phyloP scores from a whole-genome alignment of 2,113 vertebrate species.

The Syngnathoides biaculeatus region DNA sequence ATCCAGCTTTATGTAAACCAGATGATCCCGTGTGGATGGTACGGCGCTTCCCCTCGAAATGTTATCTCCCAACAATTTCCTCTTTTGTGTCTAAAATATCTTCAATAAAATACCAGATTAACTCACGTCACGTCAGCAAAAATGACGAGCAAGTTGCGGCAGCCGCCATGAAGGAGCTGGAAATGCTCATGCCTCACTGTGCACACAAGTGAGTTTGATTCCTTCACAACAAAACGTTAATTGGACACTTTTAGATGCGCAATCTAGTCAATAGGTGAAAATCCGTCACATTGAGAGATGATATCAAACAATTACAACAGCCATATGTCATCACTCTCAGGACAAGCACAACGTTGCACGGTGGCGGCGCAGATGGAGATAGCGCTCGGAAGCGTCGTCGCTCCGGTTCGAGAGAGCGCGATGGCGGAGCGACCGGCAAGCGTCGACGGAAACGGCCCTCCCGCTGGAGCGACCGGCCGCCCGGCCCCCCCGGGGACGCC shows the following conservation, averaged over 20 bases:
- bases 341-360: conserved; percentile 51
- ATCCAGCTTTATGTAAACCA: conserved; percentile 85
- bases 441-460: conserved; percentile 49
- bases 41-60: conserved; percentile 10
- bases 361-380: conserved; percentile 67
- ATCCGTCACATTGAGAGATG: too few relatives aligned
- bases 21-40: conserved; percentile 83
- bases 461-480: conserved; percentile 77
- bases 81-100: background rate
- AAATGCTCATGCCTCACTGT: conserved; percentile 89
- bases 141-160: conserved; percentile 88
- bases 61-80: background rate
- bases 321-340: too few relatives aligned
- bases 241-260: too few relatives aligned
- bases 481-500: conserved; percentile 73
- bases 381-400: conserved; percentile 77
- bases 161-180: conserved; percentile 90
- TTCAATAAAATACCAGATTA: background rate
- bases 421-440: conserved; percentile 70
- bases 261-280: too few relatives aligned
- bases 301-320: background rate
- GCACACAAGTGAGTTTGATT: background rate
- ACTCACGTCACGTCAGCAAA: background rate
- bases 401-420: conserved; percentile 78
- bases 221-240: too few relatives aligned